Evolutionary conservation across 1,140 invertebrate genomes (phyloP).

Genomic region (Neocloeon triangulifer): DNA sequence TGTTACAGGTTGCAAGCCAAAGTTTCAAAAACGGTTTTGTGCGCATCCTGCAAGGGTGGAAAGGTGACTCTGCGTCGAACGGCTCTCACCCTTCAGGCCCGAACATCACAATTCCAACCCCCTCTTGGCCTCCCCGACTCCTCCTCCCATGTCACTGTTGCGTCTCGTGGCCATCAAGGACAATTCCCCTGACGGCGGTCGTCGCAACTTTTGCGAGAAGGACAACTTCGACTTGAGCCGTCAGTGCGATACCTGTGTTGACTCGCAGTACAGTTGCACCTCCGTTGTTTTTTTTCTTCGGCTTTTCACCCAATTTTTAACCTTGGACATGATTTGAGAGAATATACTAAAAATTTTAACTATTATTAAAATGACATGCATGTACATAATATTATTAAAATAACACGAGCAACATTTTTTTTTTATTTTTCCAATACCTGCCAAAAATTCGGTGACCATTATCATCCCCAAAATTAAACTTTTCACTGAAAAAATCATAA

Average conservation of each 20-base stretch:
- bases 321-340: no score
- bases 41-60: constrained; percentile 52
- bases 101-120: background rate
- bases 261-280: constrained; percentile 78
- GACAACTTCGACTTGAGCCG: constrained; percentile 74
- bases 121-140: background rate
- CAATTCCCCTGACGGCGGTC: constrained; percentile 17
- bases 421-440: no score
- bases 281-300: constrained; percentile 83
- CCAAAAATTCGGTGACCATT: no score
- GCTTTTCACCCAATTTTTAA: no score
- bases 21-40: constrained; percentile 39
- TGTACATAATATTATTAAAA: no score
- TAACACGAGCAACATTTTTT: no score
- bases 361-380: no score
- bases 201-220: constrained; percentile 46
- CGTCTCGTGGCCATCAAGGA: constrained; percentile 9
- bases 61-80: constrained; percentile 18
- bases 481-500: no score
- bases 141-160: constrained; percentile 5
- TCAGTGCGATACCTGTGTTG: constrained; percentile 79
- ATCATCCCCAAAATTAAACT: no score
- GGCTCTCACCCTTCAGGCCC: background rate
- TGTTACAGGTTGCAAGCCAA: constrained; percentile 40
- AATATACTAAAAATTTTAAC: no score